Conservation (phyloP, 2,888 invertebrate genomes). For the Campaea margaritaria region DNA sequence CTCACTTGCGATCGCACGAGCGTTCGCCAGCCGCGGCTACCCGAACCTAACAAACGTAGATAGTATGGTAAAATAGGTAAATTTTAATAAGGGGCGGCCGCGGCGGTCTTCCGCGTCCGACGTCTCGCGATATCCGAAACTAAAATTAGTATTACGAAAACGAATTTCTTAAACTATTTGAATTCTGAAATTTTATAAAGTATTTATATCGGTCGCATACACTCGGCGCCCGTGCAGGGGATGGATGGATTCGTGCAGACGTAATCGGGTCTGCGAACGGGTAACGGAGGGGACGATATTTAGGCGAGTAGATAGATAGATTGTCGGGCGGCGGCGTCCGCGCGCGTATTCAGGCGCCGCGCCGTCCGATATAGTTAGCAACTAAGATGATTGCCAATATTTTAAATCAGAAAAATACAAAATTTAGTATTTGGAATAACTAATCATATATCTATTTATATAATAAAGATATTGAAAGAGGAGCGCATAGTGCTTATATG, state of each 20-base stretch:
- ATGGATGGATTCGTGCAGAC: constrained; percentile 33
- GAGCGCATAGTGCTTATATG: constrained; percentile 85
- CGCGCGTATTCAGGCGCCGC: constrained; percentile 32
- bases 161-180: constrained; percentile 78
- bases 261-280: constrained; percentile 50
- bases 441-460: constrained; percentile 84
- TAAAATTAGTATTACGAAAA: constrained; percentile 72
- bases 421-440: constrained; percentile 79
- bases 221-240: constrained; percentile 41
- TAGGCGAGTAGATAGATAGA: constrained; percentile 61
- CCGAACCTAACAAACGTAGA: constrained; percentile 38
- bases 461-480: constrained; percentile 81
- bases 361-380: constrained; percentile 73
- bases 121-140: constrained; percentile 50
- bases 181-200: constrained; percentile 75
- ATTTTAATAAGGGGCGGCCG: constrained; percentile 34
- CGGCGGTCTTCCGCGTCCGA: constrained; percentile 38
- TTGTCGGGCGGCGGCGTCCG: constrained; percentile 57
- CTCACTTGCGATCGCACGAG: constrained; percentile 65
- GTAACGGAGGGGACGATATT: constrained; percentile 45
- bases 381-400: constrained; percentile 82
- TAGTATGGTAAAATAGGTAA: constrained; percentile 41
- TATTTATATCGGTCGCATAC: constrained; percentile 74
- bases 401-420: constrained; percentile 79
- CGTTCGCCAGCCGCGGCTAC: constrained; percentile 43